Evolutionary conservation across 2,113 vertebrate genomes (phyloP), one percentile per base, ranked within the genome.

Genomic region (Ictidomys tridecemlineatus): DNA sequence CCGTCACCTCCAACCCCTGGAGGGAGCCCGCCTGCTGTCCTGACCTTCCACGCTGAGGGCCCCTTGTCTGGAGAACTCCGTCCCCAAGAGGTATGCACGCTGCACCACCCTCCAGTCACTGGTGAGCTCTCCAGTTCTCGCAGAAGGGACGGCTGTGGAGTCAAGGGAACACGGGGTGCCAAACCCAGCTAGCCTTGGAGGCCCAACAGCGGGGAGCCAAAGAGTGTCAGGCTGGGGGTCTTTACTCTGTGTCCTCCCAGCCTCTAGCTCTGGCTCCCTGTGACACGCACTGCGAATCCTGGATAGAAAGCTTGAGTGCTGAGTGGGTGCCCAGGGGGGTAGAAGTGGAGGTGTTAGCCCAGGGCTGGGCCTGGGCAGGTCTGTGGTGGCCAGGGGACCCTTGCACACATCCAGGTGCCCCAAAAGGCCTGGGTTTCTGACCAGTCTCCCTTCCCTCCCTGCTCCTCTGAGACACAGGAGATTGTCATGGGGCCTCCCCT

Each of bases 91-190:
- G 39, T 20, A 32, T 18, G 56, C 20, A 24, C 20, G 24, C 34
- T 5, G 32, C 9, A 26, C 61, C 13, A 17, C 63, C n/a, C 0
- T 1, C 63, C 6, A 2, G 34, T 63, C 65, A 1, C 76, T 48
- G 45, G 18, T 17, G 16, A 17, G 16, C 20, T 10, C 30, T 3
- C 26, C 6, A 0, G 6, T 18, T 18, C 82, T 69, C 37, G 0
- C 2, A 20, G 69, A 51, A 39, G 86, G 48, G 89, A 78, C 61
- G 8, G 76, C 83, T 51, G 6, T 45, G 9, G 85, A 20, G 32
- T 17, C 20, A 24, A 77, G 83, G 77, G 58, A 39, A 56, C 11
- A 17, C n/a, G 3, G 83, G 83, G 63, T 11, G n/a, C 79, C 63
- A 26, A 32, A 70, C 30, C 42, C 51, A 61, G 0, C 61, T 34